phyloP scores from a whole-genome alignment of 2,888 invertebrate species.

The Sericinus montela region DNA sequence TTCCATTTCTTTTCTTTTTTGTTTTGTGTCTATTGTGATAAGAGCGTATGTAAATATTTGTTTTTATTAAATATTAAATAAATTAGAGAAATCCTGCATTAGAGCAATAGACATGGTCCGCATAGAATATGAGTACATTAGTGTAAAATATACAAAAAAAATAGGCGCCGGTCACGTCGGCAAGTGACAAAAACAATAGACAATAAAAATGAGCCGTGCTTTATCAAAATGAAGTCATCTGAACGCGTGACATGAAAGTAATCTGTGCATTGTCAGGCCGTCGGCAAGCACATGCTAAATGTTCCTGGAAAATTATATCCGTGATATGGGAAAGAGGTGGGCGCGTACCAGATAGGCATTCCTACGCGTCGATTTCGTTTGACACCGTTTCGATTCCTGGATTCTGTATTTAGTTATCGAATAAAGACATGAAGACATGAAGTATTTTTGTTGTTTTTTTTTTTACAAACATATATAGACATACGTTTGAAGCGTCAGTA shows the following conservation, averaged over 20 bases:
- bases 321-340: constrained; percentile 33
- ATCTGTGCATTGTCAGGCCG: constrained; percentile 25
- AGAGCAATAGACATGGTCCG: neutral
- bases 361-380: constrained; percentile 22
- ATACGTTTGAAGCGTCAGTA: too few relatives aligned
- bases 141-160: constrained; percentile 35
- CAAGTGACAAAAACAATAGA: constrained; percentile 53
- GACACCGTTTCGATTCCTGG: neutral
- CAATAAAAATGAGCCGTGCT: constrained; percentile 55
- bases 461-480: too few relatives aligned
- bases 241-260: constrained; percentile 56
- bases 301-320: constrained; percentile 48
- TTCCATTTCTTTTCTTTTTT: too few relatives aligned
- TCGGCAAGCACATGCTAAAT: constrained; percentile 37
- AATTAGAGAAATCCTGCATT: neutral
- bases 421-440: too few relatives aligned
- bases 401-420: too few relatives aligned
- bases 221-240: constrained; percentile 74
- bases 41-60: too few relatives aligned
- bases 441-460: too few relatives aligned
- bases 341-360: constrained; percentile 23
- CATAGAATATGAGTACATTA: constrained; percentile 23
- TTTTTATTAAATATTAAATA: too few relatives aligned
- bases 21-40: too few relatives aligned
- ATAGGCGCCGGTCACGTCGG: constrained; percentile 48